Percentiles rank a stretch among this genome's conserved stretches.
Conservation (phyloP, 2,797 vertebrate species). For the Okamejei kenojei region DNA sequence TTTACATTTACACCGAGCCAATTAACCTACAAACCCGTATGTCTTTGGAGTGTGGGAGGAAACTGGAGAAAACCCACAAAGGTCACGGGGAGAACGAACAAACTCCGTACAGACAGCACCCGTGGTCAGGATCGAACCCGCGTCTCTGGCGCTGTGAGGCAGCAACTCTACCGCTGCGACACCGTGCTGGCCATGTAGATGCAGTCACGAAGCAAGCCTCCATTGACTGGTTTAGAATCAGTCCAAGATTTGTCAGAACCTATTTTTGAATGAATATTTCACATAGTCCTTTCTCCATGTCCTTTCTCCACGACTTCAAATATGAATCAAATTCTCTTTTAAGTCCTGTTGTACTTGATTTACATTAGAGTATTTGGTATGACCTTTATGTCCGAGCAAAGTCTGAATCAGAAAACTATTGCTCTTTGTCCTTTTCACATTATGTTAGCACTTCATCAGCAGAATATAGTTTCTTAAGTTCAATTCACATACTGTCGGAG, state of each 20-base stretch:
- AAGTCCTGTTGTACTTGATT: background rate
- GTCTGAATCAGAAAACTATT: background rate
- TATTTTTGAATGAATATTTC: background rate
- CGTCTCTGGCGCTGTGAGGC: no score
- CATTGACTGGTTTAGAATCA: background rate
- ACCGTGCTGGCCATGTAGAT: background rate
- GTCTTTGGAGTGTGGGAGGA: no score
- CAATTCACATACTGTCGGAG: no score
- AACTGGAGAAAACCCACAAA: no score
- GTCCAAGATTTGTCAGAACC: background rate
- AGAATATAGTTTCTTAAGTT: background rate
- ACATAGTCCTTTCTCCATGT: background rate
- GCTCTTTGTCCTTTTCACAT: background rate
- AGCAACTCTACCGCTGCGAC: no score
- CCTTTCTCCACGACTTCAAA: background rate
- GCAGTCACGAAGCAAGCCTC: background rate
- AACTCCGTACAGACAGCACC: no score
- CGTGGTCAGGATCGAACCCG: no score
- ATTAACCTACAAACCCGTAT: no score
- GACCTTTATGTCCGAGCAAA: background rate
- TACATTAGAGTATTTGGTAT: background rate
- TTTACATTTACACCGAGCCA: no score
- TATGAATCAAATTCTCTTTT: background rate
- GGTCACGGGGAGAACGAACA: no score
- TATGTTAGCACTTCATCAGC: background rate